phyloP scores from a whole-genome alignment of 2,888 invertebrate genomes.

The Microplitis deprimator region DNA sequence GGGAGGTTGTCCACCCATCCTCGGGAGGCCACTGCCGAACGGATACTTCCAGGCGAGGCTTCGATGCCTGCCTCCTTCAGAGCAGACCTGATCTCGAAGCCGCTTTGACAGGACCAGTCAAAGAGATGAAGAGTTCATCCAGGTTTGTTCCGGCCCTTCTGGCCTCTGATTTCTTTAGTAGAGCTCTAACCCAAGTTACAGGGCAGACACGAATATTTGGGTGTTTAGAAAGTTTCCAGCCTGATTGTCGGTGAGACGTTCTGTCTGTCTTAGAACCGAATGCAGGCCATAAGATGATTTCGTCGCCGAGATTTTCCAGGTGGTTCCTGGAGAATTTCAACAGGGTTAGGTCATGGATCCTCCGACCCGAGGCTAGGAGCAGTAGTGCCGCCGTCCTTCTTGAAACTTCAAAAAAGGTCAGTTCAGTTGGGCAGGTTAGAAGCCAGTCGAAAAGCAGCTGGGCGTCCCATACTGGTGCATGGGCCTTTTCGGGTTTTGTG shows the following conservation, averaged over 20 bases:
- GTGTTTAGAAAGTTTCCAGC: conserved; percentile 46
- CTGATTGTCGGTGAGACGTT: conserved; percentile 46
- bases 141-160: too few species aligned
- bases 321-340: conserved; percentile 43
- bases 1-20: conserved; percentile 29
- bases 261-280: conserved; percentile 50
- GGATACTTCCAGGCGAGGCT: conserved; percentile 47
- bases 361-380: conserved; percentile 44
- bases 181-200: too few species aligned
- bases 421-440: background rate
- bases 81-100: conserved; percentile 34
- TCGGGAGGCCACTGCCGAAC: conserved; percentile 46
- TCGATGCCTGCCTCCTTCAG: conserved; percentile 47
- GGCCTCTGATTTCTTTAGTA: too few species aligned
- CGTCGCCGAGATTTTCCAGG: conserved; percentile 39
- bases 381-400: conserved; percentile 47
- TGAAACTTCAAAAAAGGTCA: conserved; percentile 47
- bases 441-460: background rate
- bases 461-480: too few species aligned
- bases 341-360: conserved; percentile 49
- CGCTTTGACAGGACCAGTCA: too few species aligned
- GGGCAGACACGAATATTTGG: too few species aligned
- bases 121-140: too few species aligned
- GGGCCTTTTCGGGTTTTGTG: too few species aligned
- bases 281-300: conserved; percentile 48